Evolutionary conservation across 2,797 vertebrate species (phyloP).

Genomic region (Tolypeutes matacus): DNA sequence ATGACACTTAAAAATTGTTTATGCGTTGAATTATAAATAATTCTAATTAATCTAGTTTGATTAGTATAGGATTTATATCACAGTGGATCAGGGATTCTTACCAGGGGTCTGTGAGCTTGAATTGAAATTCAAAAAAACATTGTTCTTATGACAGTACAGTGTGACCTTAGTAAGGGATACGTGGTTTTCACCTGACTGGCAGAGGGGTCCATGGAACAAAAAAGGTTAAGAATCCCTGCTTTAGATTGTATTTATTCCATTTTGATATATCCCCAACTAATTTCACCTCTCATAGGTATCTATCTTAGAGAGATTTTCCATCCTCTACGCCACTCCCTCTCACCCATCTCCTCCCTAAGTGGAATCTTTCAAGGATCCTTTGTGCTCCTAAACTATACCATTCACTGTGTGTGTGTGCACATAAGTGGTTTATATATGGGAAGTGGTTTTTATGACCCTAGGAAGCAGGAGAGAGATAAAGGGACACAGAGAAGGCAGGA

Average conservation of each 20-base stretch:
- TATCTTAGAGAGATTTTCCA: neutral
- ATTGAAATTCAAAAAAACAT: too few relatives aligned
- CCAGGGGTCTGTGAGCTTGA: too few relatives aligned
- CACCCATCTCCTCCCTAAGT: neutral
- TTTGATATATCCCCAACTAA: conserved; percentile 1
- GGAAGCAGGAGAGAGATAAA: neutral
- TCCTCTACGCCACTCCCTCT: neutral
- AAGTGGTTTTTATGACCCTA: neutral
- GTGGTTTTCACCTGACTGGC: too few relatives aligned
- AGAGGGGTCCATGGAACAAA: too few relatives aligned
- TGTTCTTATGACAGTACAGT: too few relatives aligned
- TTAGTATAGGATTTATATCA: neutral
- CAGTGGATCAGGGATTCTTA: neutral
- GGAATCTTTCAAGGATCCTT: neutral
- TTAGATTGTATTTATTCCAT: neutral
- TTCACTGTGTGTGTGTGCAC: neutral
- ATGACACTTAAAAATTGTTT: conserved; percentile 3
- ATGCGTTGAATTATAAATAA: neutral
- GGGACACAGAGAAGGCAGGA: neutral
- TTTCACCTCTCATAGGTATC: neutral
- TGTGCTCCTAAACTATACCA: neutral
- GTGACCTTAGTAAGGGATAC: too few relatives aligned
- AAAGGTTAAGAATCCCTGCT: too few relatives aligned
- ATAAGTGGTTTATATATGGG: neutral
- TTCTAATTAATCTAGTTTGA: neutral